A percentile compares a stretch with the other conserved stretches of the same genome.
Evolutionary conservation across 1,140 invertebrate genomes (phyloP).

Genomic region (Microplitis mediator): DNA sequence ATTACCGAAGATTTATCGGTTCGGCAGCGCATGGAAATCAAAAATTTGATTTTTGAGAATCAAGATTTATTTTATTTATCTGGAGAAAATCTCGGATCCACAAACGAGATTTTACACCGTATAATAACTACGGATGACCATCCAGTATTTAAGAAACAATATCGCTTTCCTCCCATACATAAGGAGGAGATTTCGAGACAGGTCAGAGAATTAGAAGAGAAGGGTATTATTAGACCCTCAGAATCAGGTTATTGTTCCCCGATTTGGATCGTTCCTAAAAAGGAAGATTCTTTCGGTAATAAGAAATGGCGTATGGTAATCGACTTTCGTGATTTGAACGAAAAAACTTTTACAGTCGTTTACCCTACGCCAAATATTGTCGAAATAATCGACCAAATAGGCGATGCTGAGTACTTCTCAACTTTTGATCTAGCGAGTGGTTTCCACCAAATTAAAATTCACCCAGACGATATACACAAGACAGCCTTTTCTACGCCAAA

Average conservation of each 20-base stretch:
- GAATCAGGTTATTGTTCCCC: conserved; percentile 52
- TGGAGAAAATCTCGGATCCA: background rate
- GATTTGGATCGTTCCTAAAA: conserved; percentile 43
- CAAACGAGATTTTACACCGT: conserved; percentile 2
- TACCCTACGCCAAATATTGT: no score
- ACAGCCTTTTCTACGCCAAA: conserved; percentile 48
- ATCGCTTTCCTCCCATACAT: conserved; percentile 47
- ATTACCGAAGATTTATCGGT: background rate
- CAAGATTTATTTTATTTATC: background rate
- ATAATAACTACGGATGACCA: conserved; percentile 7
- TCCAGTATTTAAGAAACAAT: conserved; percentile 42
- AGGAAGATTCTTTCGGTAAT: conserved; percentile 33
- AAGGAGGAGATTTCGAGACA: conserved; percentile 47
- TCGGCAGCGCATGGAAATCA: background rate
- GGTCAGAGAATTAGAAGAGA: conserved; percentile 39
- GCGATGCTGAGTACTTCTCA: no score
- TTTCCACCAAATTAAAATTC: background rate
- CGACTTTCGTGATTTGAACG: no score
- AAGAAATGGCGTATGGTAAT: conserved; percentile 39
- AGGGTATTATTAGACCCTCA: conserved; percentile 43
- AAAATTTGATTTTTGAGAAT: background rate
- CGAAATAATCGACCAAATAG: no score
- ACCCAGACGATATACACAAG: background rate
- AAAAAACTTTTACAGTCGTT: no score
- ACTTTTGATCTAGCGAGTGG: background rate